phyloP scores from a whole-genome alignment of 1,140 invertebrate genomes.

The Tachypleus tridentatus region DNA sequence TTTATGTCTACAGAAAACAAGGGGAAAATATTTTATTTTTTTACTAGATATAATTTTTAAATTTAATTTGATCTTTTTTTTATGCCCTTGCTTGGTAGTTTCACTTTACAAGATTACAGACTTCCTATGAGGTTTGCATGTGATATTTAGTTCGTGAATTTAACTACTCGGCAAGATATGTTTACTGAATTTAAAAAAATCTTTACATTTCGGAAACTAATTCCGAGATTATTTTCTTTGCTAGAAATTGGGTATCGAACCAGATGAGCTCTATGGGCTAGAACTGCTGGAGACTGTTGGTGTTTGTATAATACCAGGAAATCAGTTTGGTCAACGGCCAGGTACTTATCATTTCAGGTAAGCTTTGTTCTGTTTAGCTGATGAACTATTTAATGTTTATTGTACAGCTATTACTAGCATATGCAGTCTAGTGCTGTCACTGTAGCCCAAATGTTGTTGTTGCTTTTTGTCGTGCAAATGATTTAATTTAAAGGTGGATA shows the following conservation, averaged over 20 bases:
- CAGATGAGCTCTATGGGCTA: slow-evolving; percentile 92
- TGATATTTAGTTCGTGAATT: too few species aligned
- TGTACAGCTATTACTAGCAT: neutral
- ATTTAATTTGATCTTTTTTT: too few species aligned
- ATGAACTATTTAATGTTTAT: neutral
- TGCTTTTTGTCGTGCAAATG: too few species aligned
- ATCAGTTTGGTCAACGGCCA: slow-evolving; percentile 84
- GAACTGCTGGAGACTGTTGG: slow-evolving; percentile 82
- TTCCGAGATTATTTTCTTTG: neutral
- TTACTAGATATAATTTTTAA: too few species aligned
- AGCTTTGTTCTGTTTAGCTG: neutral
- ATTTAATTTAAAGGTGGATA: too few species aligned
- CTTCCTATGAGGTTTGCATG: too few species aligned
- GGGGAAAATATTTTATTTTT: too few species aligned
- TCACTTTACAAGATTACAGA: too few species aligned
- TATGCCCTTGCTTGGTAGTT: too few species aligned
- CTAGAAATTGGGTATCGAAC: slow-evolving; percentile 30
- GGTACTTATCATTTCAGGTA: slow-evolving; percentile 90
- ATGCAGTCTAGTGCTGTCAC: neutral
- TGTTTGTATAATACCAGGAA: slow-evolving; percentile 75
- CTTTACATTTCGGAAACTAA: neutral
- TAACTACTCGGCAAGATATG: too few species aligned
- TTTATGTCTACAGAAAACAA: too few species aligned
- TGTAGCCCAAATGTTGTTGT: neutral
- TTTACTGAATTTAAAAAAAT: too few species aligned